A percentile compares a stretch with the other conserved stretches of the same genome.
These are phyloP conservation scores for Conchocele bisecta DNA, from an alignment of 2,888 invertebrate genomes.

Conservation along the genomic window DNA sequence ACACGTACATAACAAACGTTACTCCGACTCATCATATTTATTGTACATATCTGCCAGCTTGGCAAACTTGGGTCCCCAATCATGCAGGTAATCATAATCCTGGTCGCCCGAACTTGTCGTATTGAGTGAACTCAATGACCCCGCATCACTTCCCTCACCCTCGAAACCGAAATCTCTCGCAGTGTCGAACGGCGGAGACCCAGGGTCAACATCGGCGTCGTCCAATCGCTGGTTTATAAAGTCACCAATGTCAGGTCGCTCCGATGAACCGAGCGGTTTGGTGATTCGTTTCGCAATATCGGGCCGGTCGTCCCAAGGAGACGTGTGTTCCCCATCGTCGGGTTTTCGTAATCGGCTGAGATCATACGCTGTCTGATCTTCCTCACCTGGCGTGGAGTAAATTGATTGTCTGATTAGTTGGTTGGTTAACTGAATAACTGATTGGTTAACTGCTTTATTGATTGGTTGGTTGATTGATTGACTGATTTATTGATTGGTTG, in stretches of 20 bases:
- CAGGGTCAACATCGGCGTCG: slow-evolving; percentile 97
- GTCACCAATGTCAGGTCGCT: slow-evolving; percentile 88
- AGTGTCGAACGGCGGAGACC: slow-evolving; percentile 99
- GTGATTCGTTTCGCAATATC: slow-evolving; percentile 29
- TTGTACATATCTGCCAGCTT: slow-evolving; percentile 97
- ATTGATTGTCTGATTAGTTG: too few relatives aligned
- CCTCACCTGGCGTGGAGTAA: slow-evolving; percentile 86
- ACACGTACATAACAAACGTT: too few relatives aligned
- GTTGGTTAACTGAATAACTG: too few relatives aligned
- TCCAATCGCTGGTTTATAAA: slow-evolving; percentile 98
- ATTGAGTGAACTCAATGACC: slow-evolving; percentile 96
- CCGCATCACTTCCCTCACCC: slow-evolving; percentile 96
- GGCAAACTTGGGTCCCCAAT: slow-evolving; percentile 98
- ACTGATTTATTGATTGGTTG: too few relatives aligned
- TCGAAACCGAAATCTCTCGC: slow-evolving; percentile 99
- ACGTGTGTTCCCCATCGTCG: slow-evolving; percentile 50
- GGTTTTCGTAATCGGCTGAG: slow-evolving; percentile 99
- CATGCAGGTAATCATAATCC: slow-evolving; percentile 97
- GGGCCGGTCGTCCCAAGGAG: slow-evolving; percentile 40
- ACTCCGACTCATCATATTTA: slow-evolving; percentile 56
- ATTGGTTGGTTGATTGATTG: too few relatives aligned
- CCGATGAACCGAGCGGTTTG: slow-evolving; percentile 59
- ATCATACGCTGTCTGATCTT: slow-evolving; percentile 99
- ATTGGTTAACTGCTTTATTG: too few relatives aligned
- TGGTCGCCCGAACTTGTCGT: slow-evolving; percentile 92